These are phyloP conservation scores for Nesometra sesokonis DNA, from an alignment of 35 echinoderm and acorn worm species.

Conservation along the genomic window DNA sequence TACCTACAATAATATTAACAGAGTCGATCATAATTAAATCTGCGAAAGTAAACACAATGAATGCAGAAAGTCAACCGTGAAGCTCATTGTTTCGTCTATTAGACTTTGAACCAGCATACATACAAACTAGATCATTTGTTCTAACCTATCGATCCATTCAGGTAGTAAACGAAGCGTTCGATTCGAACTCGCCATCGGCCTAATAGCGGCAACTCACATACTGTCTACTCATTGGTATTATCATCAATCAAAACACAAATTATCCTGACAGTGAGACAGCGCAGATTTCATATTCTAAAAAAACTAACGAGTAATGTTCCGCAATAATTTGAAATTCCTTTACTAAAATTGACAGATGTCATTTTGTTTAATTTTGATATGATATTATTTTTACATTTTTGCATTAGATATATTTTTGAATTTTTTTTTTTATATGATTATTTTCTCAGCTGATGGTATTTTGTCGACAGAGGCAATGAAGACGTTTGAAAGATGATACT, in stretches of 20 bases:
- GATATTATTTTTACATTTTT: no score
- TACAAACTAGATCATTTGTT: not conserved
- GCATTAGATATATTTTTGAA: no score
- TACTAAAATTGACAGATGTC: no score
- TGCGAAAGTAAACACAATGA: not conserved
- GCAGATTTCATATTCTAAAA: not conserved
- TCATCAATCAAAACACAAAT: not conserved
- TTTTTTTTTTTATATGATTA: no score
- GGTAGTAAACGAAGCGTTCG: not conserved
- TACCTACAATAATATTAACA: no score
- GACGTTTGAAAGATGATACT: no score
- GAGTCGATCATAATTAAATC: no score
- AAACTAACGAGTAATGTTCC: not conserved
- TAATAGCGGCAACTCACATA: not conserved
- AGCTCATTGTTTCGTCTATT: not conserved
- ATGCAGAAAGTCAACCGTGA: not conserved
- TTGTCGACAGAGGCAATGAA: no score
- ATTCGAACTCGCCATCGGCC: not conserved
- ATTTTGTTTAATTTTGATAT: no score
- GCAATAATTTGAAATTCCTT: no score
- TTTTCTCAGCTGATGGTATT: no score
- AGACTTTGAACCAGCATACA: not conserved
- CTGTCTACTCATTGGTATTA: not conserved
- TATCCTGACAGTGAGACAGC: not conserved
- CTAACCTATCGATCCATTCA: not conserved